These are phyloP conservation scores for Beroe forskalii DNA, from an alignment of 37 sponge, comb jelly and placozoan genomes.

Conservation along the genomic window DNA sequence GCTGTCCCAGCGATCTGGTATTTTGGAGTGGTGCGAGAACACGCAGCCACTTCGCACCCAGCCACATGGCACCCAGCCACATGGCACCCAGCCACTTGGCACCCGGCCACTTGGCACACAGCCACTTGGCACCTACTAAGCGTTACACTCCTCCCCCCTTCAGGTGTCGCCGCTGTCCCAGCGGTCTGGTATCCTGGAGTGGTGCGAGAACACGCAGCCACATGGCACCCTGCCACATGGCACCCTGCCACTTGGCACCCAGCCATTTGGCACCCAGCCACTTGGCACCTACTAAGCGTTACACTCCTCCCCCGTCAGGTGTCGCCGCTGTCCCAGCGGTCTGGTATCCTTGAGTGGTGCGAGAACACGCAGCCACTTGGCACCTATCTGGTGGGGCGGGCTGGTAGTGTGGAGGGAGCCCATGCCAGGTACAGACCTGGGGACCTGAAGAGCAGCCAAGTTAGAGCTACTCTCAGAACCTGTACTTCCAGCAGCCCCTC, in stretches of 20 bases:
- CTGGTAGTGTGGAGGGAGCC: slow-evolving; percentile 70
- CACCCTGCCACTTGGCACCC: no score
- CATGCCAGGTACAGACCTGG: slow-evolving; percentile 79
- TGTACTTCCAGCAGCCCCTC: background rate
- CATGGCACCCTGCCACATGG: no score
- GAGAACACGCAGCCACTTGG: slow-evolving; percentile 90
- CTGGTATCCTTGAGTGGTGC: slow-evolving; percentile 96
- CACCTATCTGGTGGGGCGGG: slow-evolving; percentile 78
- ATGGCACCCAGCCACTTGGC: no score
- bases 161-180: slow-evolving; percentile 91
- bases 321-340: slow-evolving; percentile 85
- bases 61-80: no score
- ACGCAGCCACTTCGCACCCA: no score
- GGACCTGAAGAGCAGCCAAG: slow-evolving; percentile 72
- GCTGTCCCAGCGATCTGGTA: no score
- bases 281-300: no score
- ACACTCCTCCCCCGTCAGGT: slow-evolving; percentile 71
- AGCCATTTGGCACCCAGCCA: no score
- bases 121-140: no score
- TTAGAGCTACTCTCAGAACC: slow-evolving; percentile 71
- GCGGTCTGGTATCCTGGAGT: slow-evolving; percentile 87
- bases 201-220: slow-evolving; percentile 95
- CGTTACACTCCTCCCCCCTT: background rate
- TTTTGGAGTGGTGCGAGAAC: no score
- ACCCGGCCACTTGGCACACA: no score